phyloP scores from a whole-genome alignment of 1,140 invertebrate species.

The Samia ricini region DNA sequence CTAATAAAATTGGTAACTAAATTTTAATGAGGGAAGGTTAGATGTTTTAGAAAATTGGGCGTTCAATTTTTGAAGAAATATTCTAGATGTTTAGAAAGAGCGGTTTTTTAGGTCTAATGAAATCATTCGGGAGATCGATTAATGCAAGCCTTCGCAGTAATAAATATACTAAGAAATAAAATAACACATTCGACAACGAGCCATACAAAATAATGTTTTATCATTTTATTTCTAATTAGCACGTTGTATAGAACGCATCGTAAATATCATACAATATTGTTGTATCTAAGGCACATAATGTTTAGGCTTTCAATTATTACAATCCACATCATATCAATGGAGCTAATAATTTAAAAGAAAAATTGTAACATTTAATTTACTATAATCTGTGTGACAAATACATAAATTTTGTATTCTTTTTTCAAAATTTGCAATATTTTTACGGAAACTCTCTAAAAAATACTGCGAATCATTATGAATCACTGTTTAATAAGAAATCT shows the following conservation, averaged over 20 bases:
- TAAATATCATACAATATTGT: slow-evolving; percentile 76
- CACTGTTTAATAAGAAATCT: no score
- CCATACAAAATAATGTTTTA: slow-evolving; percentile 68
- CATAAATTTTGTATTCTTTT: slow-evolving; percentile 22
- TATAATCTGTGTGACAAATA: slow-evolving; percentile 33
- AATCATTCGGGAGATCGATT: slow-evolving; percentile 3
- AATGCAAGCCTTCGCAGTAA: slow-evolving; percentile 58
- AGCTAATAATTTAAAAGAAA: slow-evolving; percentile 45
- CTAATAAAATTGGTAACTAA: not conserved
- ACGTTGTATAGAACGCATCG: slow-evolving; percentile 77
- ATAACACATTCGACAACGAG: slow-evolving; percentile 45
- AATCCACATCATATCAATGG: slow-evolving; percentile 69
- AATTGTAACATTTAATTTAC: not conserved
- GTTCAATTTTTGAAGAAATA: not conserved
- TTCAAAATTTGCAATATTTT: slow-evolving; percentile 30
- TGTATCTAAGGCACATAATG: slow-evolving; percentile 78
- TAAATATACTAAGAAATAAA: not conserved
- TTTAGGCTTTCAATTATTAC: slow-evolving; percentile 74
- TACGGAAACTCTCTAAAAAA: no score
- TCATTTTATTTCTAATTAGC: slow-evolving; percentile 73
- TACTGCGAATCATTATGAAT: no score
- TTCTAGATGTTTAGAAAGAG: not conserved
- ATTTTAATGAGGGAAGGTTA: not conserved
- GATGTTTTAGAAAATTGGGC: no score
- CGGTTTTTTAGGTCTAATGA: not conserved